Percentiles rank a stretch among this genome's conserved stretches.
Conservation (phyloP, 2,113 vertebrate species). For the Triplophysa rosa region DNA sequence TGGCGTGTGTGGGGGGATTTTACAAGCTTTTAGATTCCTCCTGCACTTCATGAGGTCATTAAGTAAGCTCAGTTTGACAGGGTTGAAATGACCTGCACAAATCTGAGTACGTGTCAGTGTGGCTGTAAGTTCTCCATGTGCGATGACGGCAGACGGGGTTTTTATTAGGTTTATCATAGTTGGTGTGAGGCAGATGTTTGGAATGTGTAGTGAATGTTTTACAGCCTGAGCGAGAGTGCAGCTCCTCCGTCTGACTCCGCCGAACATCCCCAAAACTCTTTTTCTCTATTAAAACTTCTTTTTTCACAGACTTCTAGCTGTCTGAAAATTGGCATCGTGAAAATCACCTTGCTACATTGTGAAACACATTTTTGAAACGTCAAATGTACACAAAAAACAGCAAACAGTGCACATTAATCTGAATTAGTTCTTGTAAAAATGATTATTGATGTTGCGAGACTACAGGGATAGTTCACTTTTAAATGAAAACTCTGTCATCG, state of each 20-base stretch:
- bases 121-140: not conserved
- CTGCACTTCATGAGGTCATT: slow-evolving; percentile 13
- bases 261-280: not conserved
- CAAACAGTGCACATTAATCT: no score
- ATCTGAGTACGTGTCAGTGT: not conserved
- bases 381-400: no score
- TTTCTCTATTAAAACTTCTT: no score
- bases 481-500: no score
- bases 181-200: not conserved
- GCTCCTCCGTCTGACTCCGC: not conserved
- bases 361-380: no score
- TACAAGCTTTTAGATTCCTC: not conserved
- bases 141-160: not conserved
- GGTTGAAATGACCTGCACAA: not conserved
- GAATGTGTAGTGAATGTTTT: slow-evolving; percentile 20
- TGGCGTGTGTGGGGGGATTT: not conserved
- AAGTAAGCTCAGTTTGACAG: not conserved
- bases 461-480: no score
- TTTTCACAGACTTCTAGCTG: not conserved
- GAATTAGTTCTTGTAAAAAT: no score
- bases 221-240: not conserved
- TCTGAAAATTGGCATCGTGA: not conserved
- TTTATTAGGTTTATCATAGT: not conserved
- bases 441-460: no score
- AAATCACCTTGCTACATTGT: no score